Conservation (phyloP, 2,888 invertebrate genomes). For the Ornithoptera alexandrae region DNA sequence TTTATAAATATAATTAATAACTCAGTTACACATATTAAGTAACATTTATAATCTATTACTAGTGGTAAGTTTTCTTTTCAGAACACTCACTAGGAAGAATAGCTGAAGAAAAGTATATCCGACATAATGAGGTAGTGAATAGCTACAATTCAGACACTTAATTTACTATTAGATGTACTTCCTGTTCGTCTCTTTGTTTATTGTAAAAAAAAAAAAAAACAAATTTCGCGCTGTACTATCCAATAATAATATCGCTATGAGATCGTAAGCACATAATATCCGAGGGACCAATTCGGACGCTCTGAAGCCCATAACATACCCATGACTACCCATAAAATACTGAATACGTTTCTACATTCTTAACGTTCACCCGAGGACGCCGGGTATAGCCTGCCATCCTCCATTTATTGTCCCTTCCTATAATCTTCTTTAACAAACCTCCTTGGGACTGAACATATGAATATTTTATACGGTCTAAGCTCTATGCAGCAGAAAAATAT, state of each 20-base stretch:
- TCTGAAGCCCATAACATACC: slow-evolving; percentile 44
- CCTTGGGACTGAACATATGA: slow-evolving; percentile 16
- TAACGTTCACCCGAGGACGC: slow-evolving; percentile 44
- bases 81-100: no score
- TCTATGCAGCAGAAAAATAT: slow-evolving; percentile 6
- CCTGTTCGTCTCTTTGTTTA: no score
- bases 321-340: slow-evolving; percentile 55
- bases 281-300: slow-evolving; percentile 37
- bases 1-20: no score
- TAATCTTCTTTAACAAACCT: slow-evolving; percentile 25
- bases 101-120: no score
- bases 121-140: no score
- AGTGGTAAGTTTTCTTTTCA: no score
- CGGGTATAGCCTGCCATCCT: slow-evolving; percentile 24
- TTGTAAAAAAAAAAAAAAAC: slow-evolving; percentile 29
- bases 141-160: no score
- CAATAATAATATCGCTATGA: slow-evolving; percentile 30
- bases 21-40: no score
- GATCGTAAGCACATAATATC: slow-evolving; percentile 44
- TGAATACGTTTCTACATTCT: slow-evolving; percentile 54
- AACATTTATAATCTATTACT: no score
- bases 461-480: slow-evolving; percentile 15
- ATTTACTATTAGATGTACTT: no score
- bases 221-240: slow-evolving; percentile 41
- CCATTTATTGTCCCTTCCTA: slow-evolving; percentile 26